These are phyloP conservation scores for Leucopsar rothschildi DNA, from an alignment of 2,113 vertebrate genomes.

Conservation along the genomic window DNA sequence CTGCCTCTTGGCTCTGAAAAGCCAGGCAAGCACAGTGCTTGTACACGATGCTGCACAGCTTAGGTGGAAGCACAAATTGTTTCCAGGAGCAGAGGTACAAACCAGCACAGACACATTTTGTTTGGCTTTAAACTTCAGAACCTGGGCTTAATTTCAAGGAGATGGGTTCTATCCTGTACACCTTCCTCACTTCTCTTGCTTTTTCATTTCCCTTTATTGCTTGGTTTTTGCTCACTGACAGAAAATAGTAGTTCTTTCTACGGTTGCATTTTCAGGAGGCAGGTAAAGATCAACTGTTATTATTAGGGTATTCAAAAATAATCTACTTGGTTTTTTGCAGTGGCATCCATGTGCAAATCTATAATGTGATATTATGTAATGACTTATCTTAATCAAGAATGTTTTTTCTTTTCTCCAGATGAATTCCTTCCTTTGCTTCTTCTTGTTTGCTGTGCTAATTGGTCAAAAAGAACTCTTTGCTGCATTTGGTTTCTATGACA, in stretches of 20 bases:
- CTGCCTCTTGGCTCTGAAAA: background rate
- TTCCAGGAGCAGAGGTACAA: background rate
- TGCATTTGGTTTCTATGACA: slow-evolving; percentile 92
- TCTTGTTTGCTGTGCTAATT: slow-evolving; percentile 92
- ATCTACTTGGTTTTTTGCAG: background rate
- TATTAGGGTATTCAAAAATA: background rate
- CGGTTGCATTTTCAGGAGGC: background rate
- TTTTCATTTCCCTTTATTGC: background rate
- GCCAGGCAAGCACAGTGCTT: background rate
- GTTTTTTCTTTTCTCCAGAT: slow-evolving; percentile 75
- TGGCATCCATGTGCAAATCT: background rate
- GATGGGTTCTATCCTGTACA: background rate
- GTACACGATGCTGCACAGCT: accelerated
- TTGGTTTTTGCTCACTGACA: background rate
- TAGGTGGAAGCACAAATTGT: background rate
- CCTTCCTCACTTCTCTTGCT: background rate
- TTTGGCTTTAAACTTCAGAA: background rate
- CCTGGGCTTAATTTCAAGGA: background rate
- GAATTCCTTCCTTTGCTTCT: slow-evolving; percentile 98
- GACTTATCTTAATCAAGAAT: background rate
- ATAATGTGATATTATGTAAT: background rate
- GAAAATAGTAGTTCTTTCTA: background rate
- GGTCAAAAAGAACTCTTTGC: slow-evolving; percentile 92
- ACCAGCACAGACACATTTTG: background rate
- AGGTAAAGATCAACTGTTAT: background rate